Base-by-base conservation (phyloP, 2,113 vertebrate species). In the Chaetura pelagica region DNA sequence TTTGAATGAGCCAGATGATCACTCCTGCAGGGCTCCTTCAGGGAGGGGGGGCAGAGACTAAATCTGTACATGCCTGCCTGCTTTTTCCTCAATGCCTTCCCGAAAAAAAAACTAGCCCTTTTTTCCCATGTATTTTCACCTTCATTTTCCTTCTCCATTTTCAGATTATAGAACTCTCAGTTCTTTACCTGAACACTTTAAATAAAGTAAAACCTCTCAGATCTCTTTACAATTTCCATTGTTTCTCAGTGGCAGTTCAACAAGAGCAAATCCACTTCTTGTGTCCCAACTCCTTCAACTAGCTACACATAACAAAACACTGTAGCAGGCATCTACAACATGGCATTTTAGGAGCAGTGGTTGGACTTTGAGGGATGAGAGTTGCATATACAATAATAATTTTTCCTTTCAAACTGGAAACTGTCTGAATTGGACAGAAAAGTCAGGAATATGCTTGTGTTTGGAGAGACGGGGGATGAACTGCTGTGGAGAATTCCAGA, bases 381-480 rank as follows among this genome's bases (percentile, higher is more conserved):
- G 12, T 14, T 52, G 3, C 22, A 14, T 8, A 40, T 13, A 48
- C 3, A 3, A 0, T 48, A n/a, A 9, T 24, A 0, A 6, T 58
- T 77, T 77, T 69, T 69, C 26, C 23, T 87, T 94, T 76, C 40
- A 48, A 27, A 77, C 4, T 46, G 32, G 20, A 73, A 63, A 15
- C 32, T 6, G 40, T 62, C 54, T 77, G 38, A 76, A 9, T 10
- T 44, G 24, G 26, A 34, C 8, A 59, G 38, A 72, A 35, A 76
- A 35, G 15, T 24, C 32, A 35, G 13, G 11, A 8, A 48, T 23
- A 38, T 17, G 10, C 3, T 12, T 62, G 35, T 16, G 27, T 69
- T 49, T 58, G 18, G 24, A 14, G 19, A 71, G 52, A n/a, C 0
- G 0, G 3, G 10, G 7, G 5, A 35, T n/a, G 27, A 88, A 90